Base-by-base conservation (phyloP, 2,888 invertebrate genomes). In the Rugalucina vietnamica region DNA sequence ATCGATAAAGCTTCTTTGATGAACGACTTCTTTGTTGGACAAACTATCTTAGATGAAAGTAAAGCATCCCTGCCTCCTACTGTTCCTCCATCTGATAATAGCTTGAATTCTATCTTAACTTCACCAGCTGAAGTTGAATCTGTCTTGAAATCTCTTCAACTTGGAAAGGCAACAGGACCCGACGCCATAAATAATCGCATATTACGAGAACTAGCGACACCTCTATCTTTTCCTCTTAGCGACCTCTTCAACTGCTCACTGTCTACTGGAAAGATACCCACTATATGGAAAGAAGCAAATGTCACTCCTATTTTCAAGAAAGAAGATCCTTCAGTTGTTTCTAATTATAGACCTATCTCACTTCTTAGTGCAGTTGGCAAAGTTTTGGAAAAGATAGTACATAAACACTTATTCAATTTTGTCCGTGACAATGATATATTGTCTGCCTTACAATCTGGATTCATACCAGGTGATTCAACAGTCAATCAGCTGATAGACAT, bases 91-190 rank as follows among this genome's bases (percentile, higher is more conserved):
- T 21, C 32, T 5, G 54, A 14, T 10, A 34, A 36, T 21, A 32
- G 49, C 27, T 34, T 54, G 27, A 32, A 32, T 3, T 18, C 49
- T 27, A 36, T 75, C 8, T 21, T 32, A 18, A 34, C 49, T 50
- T 37, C 1, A 1, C 60, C 29, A 4, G 24, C 12, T 29, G 36
- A 76, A n/a, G 65, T 76, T 3, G 34, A 36, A 27, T 32, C 54
- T 32, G 37, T 27, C 8, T 29, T 69, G 4, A 29, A 60, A 37
- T 37, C 65, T 39, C 24, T 76, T 37, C n/a, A 76, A 10, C 21
- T 43, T 27, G 65, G 69, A 14, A 76, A 81, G 32, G 54, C 81
- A 71, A n/a, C n/a, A n/a, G n/a, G n/a, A n/a, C n/a, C n/a, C n/a
- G n/a, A n/a, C n/a, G n/a, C n/a, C n/a, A n/a, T n/a, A n/a, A n/a